Conservation (phyloP, 2,888 invertebrate genomes). For the Euspilapteryx auroguttella region DNA sequence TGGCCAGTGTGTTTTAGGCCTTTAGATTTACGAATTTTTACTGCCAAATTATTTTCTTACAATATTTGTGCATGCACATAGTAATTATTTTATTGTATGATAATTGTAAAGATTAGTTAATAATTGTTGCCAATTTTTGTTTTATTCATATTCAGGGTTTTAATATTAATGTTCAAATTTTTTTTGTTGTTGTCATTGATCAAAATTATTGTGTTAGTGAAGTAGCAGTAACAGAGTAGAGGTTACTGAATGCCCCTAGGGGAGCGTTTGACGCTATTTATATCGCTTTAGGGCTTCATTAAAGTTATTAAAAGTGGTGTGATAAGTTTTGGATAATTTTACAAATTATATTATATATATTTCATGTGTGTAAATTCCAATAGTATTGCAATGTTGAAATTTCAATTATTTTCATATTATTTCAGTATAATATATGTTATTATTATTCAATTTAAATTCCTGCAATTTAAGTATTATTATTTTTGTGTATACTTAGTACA, state of each 20-base stretch:
- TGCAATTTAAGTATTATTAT: too few species aligned
- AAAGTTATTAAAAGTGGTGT: conserved; percentile 54
- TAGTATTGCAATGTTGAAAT: conserved; percentile 37
- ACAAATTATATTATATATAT: conserved; percentile 62
- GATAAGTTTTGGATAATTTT: conserved; percentile 63
- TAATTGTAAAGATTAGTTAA: conserved; percentile 53
- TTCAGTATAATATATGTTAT: too few species aligned
- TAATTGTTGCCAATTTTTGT: conserved; percentile 59
- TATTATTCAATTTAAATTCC: too few species aligned
- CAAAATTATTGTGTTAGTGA: conserved; percentile 59
- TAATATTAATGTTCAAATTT: conserved; percentile 54
- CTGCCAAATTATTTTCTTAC: conserved; percentile 62
- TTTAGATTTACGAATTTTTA: conserved; percentile 60
- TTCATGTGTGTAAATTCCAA: conserved; percentile 56
- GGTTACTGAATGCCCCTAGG: conserved; percentile 53
- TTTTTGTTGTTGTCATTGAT: conserved; percentile 57
- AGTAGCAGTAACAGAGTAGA: conserved; percentile 55
- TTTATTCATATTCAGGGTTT: conserved; percentile 58
- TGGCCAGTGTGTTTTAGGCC: conserved; percentile 55
- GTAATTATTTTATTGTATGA: conserved; percentile 58
- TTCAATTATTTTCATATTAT: conserved; percentile 26
- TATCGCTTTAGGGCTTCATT: conserved; percentile 59
- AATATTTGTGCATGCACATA: conserved; percentile 59
- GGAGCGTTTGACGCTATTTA: conserved; percentile 59
- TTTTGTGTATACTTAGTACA: too few species aligned